Percentiles rank a stretch among this genome's conserved stretches.
Evolutionary conservation across 2,888 invertebrate species (phyloP).

Genomic region (Chymomyza fuscimana): DNA sequence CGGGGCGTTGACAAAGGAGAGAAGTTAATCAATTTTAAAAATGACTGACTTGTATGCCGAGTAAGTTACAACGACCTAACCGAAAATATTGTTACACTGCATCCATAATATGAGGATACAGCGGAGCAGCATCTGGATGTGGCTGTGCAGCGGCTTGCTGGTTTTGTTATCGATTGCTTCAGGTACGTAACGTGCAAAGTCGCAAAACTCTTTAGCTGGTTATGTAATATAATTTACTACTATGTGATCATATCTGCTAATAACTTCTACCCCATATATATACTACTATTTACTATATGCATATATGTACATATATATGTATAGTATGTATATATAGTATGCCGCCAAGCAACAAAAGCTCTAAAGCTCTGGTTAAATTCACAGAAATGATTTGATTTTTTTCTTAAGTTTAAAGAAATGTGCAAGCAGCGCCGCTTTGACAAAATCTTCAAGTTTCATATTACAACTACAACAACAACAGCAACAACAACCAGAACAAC

Average conservation of each 20-base stretch:
- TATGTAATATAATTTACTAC: constrained; percentile 48
- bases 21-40: neutral
- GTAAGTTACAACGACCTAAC: neutral
- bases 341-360: constrained; percentile 11
- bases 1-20: constrained; percentile 28
- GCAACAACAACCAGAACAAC: constrained; percentile 19
- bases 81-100: neutral
- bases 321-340: neutral
- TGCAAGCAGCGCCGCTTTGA: constrained; percentile 73
- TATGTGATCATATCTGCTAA: neutral
- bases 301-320: neutral
- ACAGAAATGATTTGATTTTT: constrained; percentile 78
- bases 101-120: neutral
- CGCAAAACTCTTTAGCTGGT: constrained; percentile 26
- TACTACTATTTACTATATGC: neutral
- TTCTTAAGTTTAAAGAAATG: constrained; percentile 71
- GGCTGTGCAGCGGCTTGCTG: constrained; percentile 54
- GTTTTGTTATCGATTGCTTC: constrained; percentile 55
- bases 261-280: constrained; percentile 12
- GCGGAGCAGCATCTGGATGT: constrained; percentile 12
- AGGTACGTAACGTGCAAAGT: constrained; percentile 54
- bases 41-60: neutral
- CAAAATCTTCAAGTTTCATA: constrained; percentile 71
- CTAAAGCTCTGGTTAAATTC: constrained; percentile 42
- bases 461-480: constrained; percentile 21